Evolutionary conservation across 2,888 invertebrate species (phyloP), one percentile per base, ranked within the genome.

Genomic region (Alentia gelatinosa): DNA sequence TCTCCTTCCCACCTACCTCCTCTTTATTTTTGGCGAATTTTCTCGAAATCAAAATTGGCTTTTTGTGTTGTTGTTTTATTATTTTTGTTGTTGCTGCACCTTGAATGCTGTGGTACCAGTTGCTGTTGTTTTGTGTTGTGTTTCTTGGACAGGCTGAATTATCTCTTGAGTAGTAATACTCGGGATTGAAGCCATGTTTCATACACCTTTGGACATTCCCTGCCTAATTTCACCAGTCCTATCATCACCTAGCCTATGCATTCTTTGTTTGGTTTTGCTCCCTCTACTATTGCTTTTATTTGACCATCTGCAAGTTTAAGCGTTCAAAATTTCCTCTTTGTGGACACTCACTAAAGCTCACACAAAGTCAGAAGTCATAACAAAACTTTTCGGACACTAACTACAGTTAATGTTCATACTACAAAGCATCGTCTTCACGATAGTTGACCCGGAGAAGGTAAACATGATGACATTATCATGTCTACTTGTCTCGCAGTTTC

Each of bases 341-440:
- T 33, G 33, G 26, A 74, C 33, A 30, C 26, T 74, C 33, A 19
- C 30, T 15, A 74, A 79, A 79, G 79, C 35, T 68, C 30, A n/a
- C 30, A 68, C 68, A 68, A 68, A 68, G 68, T 9, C 79, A 79
- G 79, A 79, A 79, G 79, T 39, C 39, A 37, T 79, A 79, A 79
- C 23, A 15, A 39, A 37, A 79, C 37, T 74, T 3, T 19, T 39
- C 79, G 26, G 37, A 15, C 39, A 79, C 79, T 79, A 79, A 79
- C 37, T 74, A 26, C 19, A 33, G 30, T 33, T 74, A 26, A 74
- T 33, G 30, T 74, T 26, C 26, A 26, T 15, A 4, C n/a, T 12
- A 74, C 23, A 19, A n/a, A 56, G 56, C 56, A 56, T 56, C 15
- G 47, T 42, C 15, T 42, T 42, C 47, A 56, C 23, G n/a, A 56